These are phyloP conservation scores for Allygus modestus DNA, from an alignment of 2,888 invertebrate genomes.

Conservation along the genomic window DNA sequence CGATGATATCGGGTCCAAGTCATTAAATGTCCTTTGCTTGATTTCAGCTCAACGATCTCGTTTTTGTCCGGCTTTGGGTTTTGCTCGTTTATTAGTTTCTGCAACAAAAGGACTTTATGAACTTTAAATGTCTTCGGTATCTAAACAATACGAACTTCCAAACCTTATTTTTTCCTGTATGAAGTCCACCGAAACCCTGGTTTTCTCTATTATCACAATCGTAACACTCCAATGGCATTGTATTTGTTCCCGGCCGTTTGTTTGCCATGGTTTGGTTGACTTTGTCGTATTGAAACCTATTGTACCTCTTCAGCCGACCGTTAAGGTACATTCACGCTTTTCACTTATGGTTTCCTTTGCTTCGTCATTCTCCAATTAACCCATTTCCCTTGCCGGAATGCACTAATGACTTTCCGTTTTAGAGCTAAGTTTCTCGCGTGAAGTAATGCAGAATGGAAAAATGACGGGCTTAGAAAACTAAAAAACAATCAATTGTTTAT, in stretches of 20 bases:
- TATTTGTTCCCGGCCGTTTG: background rate
- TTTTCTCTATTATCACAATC: background rate
- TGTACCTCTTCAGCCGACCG: background rate
- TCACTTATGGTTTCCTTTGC: background rate
- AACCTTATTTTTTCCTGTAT: background rate
- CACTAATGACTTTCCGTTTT: slow-evolving; percentile 2
- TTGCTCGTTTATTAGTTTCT: slow-evolving; percentile 84
- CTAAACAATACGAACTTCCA: background rate
- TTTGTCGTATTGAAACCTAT: too few species aligned
- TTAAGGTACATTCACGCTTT: background rate
- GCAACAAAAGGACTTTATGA: slow-evolving; percentile 55
- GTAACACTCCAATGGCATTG: background rate
- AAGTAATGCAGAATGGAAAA: background rate
- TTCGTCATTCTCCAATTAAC: background rate
- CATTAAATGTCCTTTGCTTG: slow-evolving; percentile 80
- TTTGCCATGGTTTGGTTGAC: background rate
- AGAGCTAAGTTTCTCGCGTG: background rate
- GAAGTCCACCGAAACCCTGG: background rate
- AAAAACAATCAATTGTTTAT: too few species aligned
- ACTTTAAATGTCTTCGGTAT: background rate
- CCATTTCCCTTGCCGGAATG: slow-evolving; percentile 7
- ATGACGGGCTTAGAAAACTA: too few species aligned
- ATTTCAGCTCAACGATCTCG: slow-evolving; percentile 79
- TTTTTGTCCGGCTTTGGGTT: slow-evolving; percentile 81
- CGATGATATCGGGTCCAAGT: slow-evolving; percentile 86